phyloP scores from a whole-genome alignment of 2,113 vertebrate genomes.

The Tylochromis polylepis region DNA sequence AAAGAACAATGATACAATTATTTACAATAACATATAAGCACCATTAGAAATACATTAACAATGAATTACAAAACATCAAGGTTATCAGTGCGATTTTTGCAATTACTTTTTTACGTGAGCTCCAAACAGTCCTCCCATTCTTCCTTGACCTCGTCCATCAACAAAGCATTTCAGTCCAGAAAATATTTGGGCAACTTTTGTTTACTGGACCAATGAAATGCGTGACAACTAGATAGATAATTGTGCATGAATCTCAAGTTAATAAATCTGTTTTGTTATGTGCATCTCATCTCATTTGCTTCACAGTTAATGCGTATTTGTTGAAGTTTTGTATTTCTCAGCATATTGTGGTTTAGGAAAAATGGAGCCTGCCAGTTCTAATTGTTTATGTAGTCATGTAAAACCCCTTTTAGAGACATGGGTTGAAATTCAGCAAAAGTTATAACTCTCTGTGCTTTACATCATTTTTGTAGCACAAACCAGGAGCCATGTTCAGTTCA shows the following conservation, averaged over 20 bases:
- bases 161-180: neutral
- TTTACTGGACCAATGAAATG: neutral
- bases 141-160: neutral
- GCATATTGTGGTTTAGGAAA: neutral
- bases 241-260: neutral
- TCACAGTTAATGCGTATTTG: rapidly evolving
- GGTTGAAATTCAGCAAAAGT: neutral
- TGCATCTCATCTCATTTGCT: rapidly evolving
- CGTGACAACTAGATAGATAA: neutral
- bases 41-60: neutral
- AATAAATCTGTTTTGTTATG: neutral
- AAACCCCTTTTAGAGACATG: neutral
- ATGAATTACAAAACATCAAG: neutral
- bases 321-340: neutral
- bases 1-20: neutral
- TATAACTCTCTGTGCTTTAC: neutral
- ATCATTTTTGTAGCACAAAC: neutral
- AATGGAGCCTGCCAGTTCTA: neutral
- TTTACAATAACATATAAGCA: neutral
- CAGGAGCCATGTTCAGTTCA: neutral
- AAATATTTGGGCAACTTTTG: neutral
- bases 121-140: neutral
- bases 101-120: neutral
- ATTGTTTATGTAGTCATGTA: neutral
- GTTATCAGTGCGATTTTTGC: neutral